Conservation (phyloP, 2,888 invertebrate genomes). For the Ophraella communa region DNA sequence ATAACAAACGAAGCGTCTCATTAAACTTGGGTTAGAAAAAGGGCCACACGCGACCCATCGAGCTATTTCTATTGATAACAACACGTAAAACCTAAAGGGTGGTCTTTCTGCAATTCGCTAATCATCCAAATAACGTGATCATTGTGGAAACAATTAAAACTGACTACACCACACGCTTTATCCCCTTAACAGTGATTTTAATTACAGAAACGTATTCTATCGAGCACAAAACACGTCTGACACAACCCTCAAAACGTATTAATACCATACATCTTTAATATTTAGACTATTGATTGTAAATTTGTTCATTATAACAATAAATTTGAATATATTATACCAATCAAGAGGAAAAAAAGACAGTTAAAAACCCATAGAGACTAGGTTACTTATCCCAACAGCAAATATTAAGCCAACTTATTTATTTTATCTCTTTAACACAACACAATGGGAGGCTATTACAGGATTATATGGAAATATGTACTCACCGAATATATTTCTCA, state of each 20-base stretch:
- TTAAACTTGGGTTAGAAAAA: constrained; percentile 46
- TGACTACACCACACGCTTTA: constrained; percentile 19
- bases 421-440: constrained; percentile 49
- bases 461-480: constrained; percentile 54
- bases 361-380: constrained; percentile 11
- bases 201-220: too few species aligned
- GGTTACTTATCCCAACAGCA: constrained; percentile 50
- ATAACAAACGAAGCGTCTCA: constrained; percentile 43
- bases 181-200: too few species aligned
- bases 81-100: constrained; percentile 43
- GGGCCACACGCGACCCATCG: constrained; percentile 48
- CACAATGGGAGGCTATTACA: constrained; percentile 42
- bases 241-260: too few species aligned
- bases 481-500: constrained; percentile 2
- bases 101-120: constrained; percentile 45
- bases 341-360: neutral
- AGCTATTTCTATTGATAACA: constrained; percentile 46
- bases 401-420: constrained; percentile 51
- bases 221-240: too few species aligned
- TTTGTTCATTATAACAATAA: too few species aligned
- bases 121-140: constrained; percentile 42
- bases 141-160: constrained; percentile 18
- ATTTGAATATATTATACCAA: too few species aligned
- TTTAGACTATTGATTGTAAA: too few species aligned
- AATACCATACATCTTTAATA: too few species aligned